Evolutionary conservation across 1,140 invertebrate species (phyloP).

Genomic region (Platyscapa corneri): DNA sequence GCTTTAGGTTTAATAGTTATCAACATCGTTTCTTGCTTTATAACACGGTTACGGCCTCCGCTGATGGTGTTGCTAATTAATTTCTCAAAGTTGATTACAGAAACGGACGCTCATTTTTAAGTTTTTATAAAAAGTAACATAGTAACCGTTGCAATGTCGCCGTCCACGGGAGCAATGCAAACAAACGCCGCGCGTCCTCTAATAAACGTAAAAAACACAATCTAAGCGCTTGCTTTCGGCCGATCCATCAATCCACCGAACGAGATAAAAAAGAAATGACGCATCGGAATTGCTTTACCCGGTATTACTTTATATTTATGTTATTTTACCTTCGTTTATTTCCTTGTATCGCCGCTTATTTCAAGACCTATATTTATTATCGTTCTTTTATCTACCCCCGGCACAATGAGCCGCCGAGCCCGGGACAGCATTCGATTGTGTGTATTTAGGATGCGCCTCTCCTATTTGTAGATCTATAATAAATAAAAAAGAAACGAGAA

Average conservation of each 20-base stretch:
- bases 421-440: constrained; percentile 18
- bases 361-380: constrained; percentile 24
- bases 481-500: constrained; percentile 5
- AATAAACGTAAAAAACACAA: no score
- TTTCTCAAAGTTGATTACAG: not conserved
- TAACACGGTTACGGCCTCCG: not conserved
- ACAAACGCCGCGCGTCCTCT: no score
- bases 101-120: not conserved
- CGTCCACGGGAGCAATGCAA: no score
- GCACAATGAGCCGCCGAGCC: not conserved
- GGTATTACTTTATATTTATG: no score
- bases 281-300: no score
- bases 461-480: not conserved
- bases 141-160: no score
- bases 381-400: constrained; percentile 27
- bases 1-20: not conserved
- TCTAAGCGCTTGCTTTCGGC: no score
- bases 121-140: no score
- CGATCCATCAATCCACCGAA: no score
- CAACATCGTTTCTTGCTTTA: not conserved
- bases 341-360: not conserved
- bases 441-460: constrained; percentile 42
- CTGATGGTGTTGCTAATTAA: not conserved
- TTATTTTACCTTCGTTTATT: no score
- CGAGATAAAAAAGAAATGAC: no score